Evolutionary conservation across 2,113 vertebrate genomes (phyloP).

Genomic region (Numenius arquata): DNA sequence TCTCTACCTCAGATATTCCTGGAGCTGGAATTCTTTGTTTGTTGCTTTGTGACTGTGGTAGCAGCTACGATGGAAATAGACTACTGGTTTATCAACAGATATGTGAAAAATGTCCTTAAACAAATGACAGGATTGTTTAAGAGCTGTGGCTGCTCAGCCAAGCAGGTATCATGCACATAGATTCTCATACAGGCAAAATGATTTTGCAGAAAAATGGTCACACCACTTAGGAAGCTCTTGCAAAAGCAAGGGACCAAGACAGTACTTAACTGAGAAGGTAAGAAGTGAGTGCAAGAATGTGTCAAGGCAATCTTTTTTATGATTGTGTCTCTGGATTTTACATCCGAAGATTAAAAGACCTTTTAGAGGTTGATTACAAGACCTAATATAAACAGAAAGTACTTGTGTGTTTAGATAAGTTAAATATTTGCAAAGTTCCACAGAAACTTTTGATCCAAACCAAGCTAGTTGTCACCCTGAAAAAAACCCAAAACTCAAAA

Average conservation of each 20-base stretch:
- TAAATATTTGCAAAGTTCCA: not conserved
- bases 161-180: not conserved
- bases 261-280: not conserved
- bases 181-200: not conserved
- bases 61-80: rapidly evolving
- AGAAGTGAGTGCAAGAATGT: not conserved
- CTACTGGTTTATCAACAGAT: not conserved
- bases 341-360: not conserved
- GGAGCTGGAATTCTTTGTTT: not conserved
- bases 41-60: not conserved
- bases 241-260: not conserved
- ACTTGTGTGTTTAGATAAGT: not conserved
- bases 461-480: not conserved
- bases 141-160: not conserved
- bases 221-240: rapidly evolving
- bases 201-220: not conserved
- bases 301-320: not conserved
- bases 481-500: not conserved
- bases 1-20: not conserved
- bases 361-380: not conserved
- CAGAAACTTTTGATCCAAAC: not conserved
- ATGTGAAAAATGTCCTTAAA: not conserved
- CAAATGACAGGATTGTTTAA: not conserved
- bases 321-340: not conserved
- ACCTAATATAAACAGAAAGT: not conserved